Conservation (phyloP, 2,797 vertebrate genomes). For the Gambusia yucatana region DNA sequence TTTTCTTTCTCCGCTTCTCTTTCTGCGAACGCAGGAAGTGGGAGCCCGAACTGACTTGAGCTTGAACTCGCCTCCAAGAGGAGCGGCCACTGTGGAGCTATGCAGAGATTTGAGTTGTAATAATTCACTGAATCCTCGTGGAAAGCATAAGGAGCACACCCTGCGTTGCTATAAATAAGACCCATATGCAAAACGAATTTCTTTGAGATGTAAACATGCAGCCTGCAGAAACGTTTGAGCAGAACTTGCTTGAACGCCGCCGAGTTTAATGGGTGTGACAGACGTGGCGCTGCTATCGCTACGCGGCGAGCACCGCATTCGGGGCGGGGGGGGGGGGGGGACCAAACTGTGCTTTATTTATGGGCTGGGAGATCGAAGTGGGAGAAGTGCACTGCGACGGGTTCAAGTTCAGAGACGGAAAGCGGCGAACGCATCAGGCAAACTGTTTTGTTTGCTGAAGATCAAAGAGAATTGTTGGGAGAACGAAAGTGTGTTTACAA, state of each 20-base stretch:
- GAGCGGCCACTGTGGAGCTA: conserved; percentile 11
- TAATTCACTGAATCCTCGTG: conserved; percentile 22
- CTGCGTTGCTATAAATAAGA: conserved; percentile 35
- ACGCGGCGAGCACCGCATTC: conserved; percentile 57
- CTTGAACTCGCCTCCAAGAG: conserved; percentile 39
- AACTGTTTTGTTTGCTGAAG: conserved; percentile 72
- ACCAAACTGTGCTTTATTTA: conserved; percentile 63
- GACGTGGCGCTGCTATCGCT: conserved; percentile 55
- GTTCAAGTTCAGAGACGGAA: conserved; percentile 52
- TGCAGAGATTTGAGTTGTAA: neutral
- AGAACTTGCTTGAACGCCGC: conserved; percentile 43
- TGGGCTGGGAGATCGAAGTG: conserved; percentile 51
- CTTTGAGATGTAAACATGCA: conserved; percentile 53
- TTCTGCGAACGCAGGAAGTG: conserved; percentile 65
- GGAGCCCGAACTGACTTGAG: conserved; percentile 42
- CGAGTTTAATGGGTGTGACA: conserved; percentile 67
- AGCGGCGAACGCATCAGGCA: conserved; percentile 52
- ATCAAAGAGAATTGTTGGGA: conserved; percentile 72
- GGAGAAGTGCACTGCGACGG: conserved; percentile 46
- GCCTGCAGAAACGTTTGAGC: conserved; percentile 48
- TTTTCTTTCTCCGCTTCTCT: neutral
- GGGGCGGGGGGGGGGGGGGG: conserved; percentile 27
- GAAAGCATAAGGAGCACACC: conserved; percentile 26
- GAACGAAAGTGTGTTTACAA: conserved; percentile 68
- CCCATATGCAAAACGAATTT: conserved; percentile 28